Conservation (phyloP, 2,797 vertebrate species). For the Hafferia zeledoni region DNA sequence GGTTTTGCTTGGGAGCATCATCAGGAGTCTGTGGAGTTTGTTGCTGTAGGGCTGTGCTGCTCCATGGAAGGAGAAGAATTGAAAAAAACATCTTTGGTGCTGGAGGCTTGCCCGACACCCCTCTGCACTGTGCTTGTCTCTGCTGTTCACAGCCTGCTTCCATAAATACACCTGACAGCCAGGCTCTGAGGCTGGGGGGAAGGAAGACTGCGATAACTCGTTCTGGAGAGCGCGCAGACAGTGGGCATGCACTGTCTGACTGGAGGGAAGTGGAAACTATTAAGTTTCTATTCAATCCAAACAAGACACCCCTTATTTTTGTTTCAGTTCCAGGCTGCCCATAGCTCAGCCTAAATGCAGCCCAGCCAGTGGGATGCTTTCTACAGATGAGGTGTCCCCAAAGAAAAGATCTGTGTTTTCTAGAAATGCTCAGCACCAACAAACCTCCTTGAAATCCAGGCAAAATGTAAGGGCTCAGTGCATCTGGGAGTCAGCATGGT, state of each 20-base stretch:
- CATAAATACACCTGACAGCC: neutral
- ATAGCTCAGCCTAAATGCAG: neutral
- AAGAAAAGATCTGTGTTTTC: neutral
- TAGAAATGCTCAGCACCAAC: neutral
- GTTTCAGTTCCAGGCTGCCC: neutral
- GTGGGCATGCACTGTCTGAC: neutral
- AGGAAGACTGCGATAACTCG: neutral
- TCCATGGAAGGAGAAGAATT: neutral
- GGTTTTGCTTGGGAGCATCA: rapidly evolving
- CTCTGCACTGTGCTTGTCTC: neutral
- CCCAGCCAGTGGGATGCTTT: neutral
- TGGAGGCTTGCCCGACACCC: neutral
- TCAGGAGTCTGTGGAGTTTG: neutral
- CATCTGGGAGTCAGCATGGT: neutral
- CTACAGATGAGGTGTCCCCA: neutral
- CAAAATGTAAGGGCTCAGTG: neutral
- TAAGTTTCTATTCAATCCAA: neutral
- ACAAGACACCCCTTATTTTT: neutral
- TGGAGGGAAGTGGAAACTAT: neutral
- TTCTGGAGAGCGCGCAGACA: neutral
- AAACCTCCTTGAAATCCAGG: neutral
- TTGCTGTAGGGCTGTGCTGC: neutral
- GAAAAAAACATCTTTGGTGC: neutral
- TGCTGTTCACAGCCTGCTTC: neutral
- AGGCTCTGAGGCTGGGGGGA: neutral